Percentiles rank a stretch among this genome's conserved stretches.
These are phyloP conservation scores for Trialeurodes vaporariorum DNA, from an alignment of 1,140 invertebrate genomes.

Conservation along the genomic window DNA sequence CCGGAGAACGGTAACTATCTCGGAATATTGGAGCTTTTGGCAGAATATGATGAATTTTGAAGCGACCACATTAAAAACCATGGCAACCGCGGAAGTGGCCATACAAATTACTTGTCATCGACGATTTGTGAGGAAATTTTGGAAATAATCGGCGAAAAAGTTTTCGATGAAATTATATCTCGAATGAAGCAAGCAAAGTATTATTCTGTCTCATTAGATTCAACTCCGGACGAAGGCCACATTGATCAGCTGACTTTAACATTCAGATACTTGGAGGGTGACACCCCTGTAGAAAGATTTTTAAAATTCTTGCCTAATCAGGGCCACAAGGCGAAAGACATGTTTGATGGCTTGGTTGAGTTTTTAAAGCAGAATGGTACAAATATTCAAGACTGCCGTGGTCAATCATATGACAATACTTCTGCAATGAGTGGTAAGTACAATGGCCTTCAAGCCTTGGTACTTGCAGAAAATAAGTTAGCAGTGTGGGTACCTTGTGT, in stretches of 20 bases:
- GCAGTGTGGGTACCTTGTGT: conserved; percentile 3
- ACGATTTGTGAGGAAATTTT: conserved; percentile 32
- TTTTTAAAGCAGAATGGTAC: conserved; percentile 5
- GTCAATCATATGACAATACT: conserved; percentile 24
- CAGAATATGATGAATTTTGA: conserved; percentile 31
- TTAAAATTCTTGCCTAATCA: conserved; percentile 1
- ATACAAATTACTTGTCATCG: too few relatives aligned
- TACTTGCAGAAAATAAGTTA: conserved; percentile 1
- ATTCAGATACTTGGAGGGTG: conserved; percentile 10
- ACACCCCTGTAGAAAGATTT: conserved; percentile 7
- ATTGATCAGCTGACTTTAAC: conserved; percentile 12
- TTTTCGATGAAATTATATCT: conserved; percentile 2
- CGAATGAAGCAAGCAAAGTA: conserved; percentile 10
- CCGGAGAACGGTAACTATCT: conserved; percentile 20
- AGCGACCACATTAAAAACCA: conserved; percentile 27
- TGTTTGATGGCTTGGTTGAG: conserved; percentile 5
- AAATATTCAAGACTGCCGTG: too few relatives aligned
- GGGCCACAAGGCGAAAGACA: conserved; percentile 3
- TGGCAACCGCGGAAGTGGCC: conserved; percentile 29
- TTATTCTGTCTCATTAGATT: conserved; percentile 8
- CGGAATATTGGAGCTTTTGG: conserved; percentile 27
- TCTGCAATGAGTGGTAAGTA: conserved; percentile 24
- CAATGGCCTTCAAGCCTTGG: conserved; percentile 24
- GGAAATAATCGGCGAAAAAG: conserved; percentile 9
- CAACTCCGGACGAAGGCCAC: conserved; percentile 8